These are phyloP conservation scores for Hemichromis elongatus DNA, from an alignment of 2,113 vertebrate genomes.

Conservation along the genomic window DNA sequence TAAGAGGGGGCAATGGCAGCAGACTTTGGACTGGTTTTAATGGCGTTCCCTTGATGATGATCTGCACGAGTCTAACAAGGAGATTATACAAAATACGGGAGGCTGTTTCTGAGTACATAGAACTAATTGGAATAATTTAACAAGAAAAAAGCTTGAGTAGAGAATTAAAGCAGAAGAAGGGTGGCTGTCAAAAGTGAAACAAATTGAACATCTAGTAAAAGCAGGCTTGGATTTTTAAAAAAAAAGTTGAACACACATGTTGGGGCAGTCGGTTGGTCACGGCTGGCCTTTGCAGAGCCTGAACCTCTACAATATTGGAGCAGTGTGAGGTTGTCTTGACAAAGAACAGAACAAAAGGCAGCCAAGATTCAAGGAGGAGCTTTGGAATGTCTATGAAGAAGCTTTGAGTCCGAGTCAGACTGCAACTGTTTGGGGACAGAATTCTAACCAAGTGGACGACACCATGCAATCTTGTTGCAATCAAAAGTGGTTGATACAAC, in stretches of 20 bases:
- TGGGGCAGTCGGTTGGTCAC: not conserved
- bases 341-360: not conserved
- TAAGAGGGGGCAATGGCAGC: not conserved
- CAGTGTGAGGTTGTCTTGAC: not conserved
- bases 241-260: not conserved
- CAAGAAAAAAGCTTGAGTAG: not conserved
- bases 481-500: not conserved
- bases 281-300: not conserved
- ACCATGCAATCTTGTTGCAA: too few relatives aligned
- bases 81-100: not conserved
- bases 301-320: not conserved
- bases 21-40: not conserved
- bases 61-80: not conserved
- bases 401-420: not conserved
- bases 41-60: not conserved
- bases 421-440: not conserved
- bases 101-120: not conserved
- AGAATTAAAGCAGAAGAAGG: not conserved
- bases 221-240: fast-evolving
- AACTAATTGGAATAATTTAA: not conserved
- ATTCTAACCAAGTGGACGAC: not conserved
- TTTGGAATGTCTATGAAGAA: not conserved
- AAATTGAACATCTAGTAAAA: not conserved
- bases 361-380: not conserved
- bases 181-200: not conserved